These are phyloP conservation scores for Mobula hypostoma DNA, from an alignment of 2,113 vertebrate genomes.

Conservation along the genomic window DNA sequence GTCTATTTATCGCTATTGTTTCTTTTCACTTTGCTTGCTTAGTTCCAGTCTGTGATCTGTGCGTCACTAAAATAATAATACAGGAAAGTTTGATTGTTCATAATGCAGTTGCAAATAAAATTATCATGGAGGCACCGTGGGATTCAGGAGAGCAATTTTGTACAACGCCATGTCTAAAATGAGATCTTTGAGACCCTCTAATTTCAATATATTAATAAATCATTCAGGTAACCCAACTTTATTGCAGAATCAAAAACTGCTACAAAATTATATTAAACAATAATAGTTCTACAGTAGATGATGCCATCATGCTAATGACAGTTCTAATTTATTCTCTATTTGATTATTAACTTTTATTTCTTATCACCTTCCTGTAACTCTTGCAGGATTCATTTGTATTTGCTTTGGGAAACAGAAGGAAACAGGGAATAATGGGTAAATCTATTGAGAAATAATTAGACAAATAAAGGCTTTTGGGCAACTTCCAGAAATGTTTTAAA, in stretches of 20 bases:
- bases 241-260: neutral
- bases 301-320: neutral
- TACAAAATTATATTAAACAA: neutral
- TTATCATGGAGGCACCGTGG: neutral
- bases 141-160: neutral
- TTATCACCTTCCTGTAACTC: no score
- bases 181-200: neutral
- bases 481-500: neutral
- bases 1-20: neutral
- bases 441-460: no score
- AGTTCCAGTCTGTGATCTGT: neutral
- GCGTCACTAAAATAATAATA: neutral
- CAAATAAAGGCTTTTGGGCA: no score
- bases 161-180: no score
- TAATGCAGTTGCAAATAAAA: neutral
- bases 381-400: no score
- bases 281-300: neutral
- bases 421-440: no score
- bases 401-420: no score
- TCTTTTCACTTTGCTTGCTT: neutral
- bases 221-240: neutral
- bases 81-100: neutral
- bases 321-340: neutral
- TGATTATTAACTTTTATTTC: neutral
- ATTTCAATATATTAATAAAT: neutral